A percentile compares a stretch with the other conserved stretches of the same genome.
Evolutionary conservation across 2,888 invertebrate species (phyloP).

Genomic region (Synergus umbraculus): DNA sequence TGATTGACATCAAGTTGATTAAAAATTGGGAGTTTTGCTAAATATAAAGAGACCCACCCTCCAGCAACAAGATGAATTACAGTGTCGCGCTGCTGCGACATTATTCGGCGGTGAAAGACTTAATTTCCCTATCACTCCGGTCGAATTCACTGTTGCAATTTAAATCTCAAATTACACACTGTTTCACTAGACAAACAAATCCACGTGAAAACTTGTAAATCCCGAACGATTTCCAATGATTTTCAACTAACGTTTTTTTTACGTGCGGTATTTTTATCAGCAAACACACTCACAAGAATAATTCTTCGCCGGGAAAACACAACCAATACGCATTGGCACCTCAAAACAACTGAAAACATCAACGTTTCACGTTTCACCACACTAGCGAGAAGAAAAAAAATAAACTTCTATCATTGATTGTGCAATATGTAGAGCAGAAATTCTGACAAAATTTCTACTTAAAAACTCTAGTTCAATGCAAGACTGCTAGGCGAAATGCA

Average conservation of each 20-base stretch:
- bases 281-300: constrained; percentile 42
- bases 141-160: constrained; percentile 60
- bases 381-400: too few relatives aligned
- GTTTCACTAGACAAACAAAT: constrained; percentile 33
- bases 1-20: constrained; percentile 26
- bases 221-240: constrained; percentile 8
- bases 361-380: constrained; percentile 43
- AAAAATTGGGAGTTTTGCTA: neutral
- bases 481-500: neutral
- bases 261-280: constrained; percentile 35
- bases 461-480: neutral
- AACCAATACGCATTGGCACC: constrained; percentile 53
- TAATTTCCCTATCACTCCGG: constrained; percentile 77
- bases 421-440: neutral
- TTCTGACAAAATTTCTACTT: neutral
- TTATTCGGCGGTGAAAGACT: constrained; percentile 77
- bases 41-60: constrained; percentile 86
- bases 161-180: constrained; percentile 38
- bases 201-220: constrained; percentile 31
- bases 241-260: constrained; percentile 27
- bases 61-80: constrained; percentile 96
- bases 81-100: constrained; percentile 88
- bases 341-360: constrained; percentile 67
- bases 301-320: constrained; percentile 42
- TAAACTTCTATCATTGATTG: neutral